These are phyloP conservation scores for Anthophora plumipes DNA, from an alignment of 2,888 invertebrate species.

Conservation along the genomic window DNA sequence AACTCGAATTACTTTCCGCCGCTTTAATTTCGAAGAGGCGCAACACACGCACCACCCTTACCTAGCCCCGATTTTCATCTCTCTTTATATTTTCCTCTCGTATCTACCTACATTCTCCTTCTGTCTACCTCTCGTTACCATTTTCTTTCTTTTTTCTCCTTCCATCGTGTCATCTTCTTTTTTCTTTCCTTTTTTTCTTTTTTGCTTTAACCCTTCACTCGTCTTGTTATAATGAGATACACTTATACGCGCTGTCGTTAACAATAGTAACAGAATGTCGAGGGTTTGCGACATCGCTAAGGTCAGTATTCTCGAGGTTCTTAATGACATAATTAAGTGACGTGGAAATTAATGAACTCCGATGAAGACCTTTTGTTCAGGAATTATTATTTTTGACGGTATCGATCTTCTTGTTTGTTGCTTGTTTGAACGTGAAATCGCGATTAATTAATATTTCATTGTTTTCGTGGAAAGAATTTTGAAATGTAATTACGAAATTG, in stretches of 20 bases:
- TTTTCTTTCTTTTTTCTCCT: constrained; percentile 6
- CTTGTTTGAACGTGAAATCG: not conserved
- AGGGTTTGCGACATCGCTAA: constrained; percentile 46
- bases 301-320: constrained; percentile 61
- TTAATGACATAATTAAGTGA: constrained; percentile 53
- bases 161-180: constrained; percentile 11
- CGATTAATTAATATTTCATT: constrained; percentile 15
- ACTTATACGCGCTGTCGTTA: constrained; percentile 36
- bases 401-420: constrained; percentile 8
- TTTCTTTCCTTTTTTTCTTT: not conserved
- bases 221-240: constrained; percentile 60
- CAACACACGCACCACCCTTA: not conserved
- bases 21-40: constrained; percentile 17
- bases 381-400: constrained; percentile 18
- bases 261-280: constrained; percentile 66
- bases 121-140: constrained; percentile 14
- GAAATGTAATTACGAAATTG: not conserved
- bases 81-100: not conserved
- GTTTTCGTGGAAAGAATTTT: not conserved
- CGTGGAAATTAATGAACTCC: constrained; percentile 42
- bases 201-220: constrained; percentile 28
- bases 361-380: not conserved
- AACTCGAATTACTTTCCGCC: constrained; percentile 23
- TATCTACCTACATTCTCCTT: not conserved
- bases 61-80: constrained; percentile 29